Conservation (phyloP, 2,797 vertebrate species). For the Galaxias olidus region DNA sequence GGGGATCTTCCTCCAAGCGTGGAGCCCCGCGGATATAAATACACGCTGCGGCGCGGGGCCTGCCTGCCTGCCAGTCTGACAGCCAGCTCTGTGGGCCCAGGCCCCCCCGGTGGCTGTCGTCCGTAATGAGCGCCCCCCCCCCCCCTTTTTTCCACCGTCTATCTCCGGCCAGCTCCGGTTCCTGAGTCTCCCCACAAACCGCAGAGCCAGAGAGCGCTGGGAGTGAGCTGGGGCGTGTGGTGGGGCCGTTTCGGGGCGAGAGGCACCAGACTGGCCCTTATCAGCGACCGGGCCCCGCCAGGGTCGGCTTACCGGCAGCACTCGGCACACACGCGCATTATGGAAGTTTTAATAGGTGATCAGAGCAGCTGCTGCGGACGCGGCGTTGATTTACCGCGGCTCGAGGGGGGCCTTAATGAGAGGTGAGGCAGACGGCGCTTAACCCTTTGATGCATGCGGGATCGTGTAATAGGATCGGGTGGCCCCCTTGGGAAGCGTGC, state of each 20-base stretch:
- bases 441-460: slow-evolving; percentile 73
- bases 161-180: slow-evolving; percentile 39
- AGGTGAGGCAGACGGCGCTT: slow-evolving; percentile 71
- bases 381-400: slow-evolving; percentile 74
- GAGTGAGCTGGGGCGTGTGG: too few relatives aligned
- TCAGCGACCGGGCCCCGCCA: slow-evolving; percentile 49
- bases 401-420: slow-evolving; percentile 76
- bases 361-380: slow-evolving; percentile 72
- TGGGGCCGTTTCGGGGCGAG: background rate
- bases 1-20: slow-evolving; percentile 37
- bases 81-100: slow-evolving; percentile 35
- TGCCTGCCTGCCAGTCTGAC: slow-evolving; percentile 44
- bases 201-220: slow-evolving; percentile 48
- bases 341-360: slow-evolving; percentile 74
- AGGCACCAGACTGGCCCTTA: slow-evolving; percentile 54
- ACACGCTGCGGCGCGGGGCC: slow-evolving; percentile 33
- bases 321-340: slow-evolving; percentile 65
- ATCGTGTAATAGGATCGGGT: slow-evolving; percentile 73
- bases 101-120: slow-evolving; percentile 42
- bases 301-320: slow-evolving; percentile 66
- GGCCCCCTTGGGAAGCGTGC: slow-evolving; percentile 54
- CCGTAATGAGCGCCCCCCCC: slow-evolving; percentile 48
- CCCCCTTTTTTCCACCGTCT: slow-evolving; percentile 48
- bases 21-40: slow-evolving; percentile 48
- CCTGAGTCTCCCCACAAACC: slow-evolving; percentile 35